Percentiles rank a stretch among this genome's conserved stretches.
phyloP scores from a whole-genome alignment of 1,140 invertebrate species.

The Anoplolepis gracilipes region DNA sequence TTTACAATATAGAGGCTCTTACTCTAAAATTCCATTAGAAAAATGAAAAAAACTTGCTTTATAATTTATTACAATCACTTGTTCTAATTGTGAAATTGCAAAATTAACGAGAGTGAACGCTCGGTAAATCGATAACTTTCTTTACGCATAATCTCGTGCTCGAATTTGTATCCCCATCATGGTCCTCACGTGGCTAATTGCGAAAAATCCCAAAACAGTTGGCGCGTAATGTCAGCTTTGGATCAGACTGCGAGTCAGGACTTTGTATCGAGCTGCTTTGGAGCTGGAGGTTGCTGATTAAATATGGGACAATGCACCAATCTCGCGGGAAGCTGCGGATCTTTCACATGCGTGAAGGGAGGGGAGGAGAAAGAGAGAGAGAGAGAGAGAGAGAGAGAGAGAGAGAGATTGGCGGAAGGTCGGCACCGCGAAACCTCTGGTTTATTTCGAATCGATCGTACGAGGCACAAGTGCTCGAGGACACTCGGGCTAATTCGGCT shows the following conservation, averaged over 20 bases:
- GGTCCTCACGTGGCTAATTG: conserved; percentile 31
- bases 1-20: background rate
- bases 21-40: background rate
- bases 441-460: conserved; percentile 70
- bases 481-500: conserved; percentile 71
- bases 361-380: background rate
- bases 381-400: background rate
- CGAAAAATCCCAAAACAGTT: conserved; percentile 35
- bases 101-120: background rate
- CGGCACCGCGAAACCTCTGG: conserved; percentile 23
- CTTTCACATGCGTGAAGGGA: conserved; percentile 1
- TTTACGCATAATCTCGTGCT: conserved; percentile 14
- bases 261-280: conserved; percentile 22
- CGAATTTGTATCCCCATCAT: conserved; percentile 10
- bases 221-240: conserved; percentile 47
- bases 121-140: conserved; percentile 1
- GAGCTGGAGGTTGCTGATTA: no score
- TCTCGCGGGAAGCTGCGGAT: conserved; percentile 48
- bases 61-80: no score
- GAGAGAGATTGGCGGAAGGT: background rate
- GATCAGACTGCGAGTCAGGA: conserved; percentile 44
- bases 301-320: conserved; percentile 52
- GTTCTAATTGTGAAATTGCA: background rate
- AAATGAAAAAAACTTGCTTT: background rate
- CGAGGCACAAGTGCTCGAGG: conserved; percentile 42